phyloP scores from a whole-genome alignment of 1,140 invertebrate species.

The Pseudachorutes palmiensis region DNA sequence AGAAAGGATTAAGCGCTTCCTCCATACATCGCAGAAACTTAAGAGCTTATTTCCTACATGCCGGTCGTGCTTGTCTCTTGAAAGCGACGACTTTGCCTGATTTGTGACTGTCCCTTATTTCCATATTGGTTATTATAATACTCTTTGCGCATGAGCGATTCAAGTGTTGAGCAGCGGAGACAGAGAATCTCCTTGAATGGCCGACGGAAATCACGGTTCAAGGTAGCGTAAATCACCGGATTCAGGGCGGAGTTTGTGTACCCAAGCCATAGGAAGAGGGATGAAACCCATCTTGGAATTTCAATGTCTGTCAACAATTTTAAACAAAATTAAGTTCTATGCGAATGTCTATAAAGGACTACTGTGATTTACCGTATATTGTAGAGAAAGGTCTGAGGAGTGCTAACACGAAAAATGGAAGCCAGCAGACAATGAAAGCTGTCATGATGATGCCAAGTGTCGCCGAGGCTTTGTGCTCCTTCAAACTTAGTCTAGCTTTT shows the following conservation, averaged over 20 bases:
- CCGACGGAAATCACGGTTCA: slow-evolving; percentile 84
- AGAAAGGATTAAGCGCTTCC: no score
- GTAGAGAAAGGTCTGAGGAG: slow-evolving; percentile 69
- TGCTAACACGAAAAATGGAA: slow-evolving; percentile 92
- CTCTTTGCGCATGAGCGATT: slow-evolving; percentile 83
- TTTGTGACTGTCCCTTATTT: slow-evolving; percentile 38
- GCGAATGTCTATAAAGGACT: not conserved
- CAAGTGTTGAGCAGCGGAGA: slow-evolving; percentile 75
- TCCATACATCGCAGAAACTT: no score
- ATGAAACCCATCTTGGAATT: slow-evolving; percentile 40
- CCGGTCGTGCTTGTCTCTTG: no score
- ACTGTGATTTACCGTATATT: slow-evolving; percentile 3
- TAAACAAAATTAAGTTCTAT: not conserved
- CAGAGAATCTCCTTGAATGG: slow-evolving; percentile 85
- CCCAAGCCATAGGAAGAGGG: slow-evolving; percentile 49
- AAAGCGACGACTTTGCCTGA: not conserved
- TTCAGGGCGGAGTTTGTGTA: slow-evolving; percentile 57
- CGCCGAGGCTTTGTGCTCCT: slow-evolving; percentile 84
- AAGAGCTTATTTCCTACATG: no score
- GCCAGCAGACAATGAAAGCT: slow-evolving; percentile 92
- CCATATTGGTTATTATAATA: slow-evolving; percentile 87
- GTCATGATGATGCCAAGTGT: slow-evolving; percentile 96
- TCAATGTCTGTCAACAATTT: slow-evolving; percentile 29
- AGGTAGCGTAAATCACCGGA: slow-evolving; percentile 85
- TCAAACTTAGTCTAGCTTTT: slow-evolving; percentile 28